phyloP scores from a whole-genome alignment of 35 echinoderm and acorn worm genomes.

The Lytechinus pictus region DNA sequence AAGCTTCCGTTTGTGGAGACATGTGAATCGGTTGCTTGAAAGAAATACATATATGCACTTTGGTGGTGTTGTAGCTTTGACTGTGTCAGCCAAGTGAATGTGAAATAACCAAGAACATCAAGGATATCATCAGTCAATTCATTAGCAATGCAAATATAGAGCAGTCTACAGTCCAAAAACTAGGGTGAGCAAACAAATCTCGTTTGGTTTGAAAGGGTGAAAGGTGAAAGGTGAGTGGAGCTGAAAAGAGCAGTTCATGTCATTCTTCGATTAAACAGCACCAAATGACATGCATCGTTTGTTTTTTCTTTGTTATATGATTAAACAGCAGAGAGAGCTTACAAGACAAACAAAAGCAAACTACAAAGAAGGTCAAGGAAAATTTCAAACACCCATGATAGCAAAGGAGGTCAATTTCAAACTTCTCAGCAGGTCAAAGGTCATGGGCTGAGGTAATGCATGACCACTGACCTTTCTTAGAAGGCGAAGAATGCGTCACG shows the following conservation, averaged over 20 bases:
- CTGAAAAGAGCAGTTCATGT: background rate
- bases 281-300: background rate
- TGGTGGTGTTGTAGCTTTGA: background rate
- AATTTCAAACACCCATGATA: background rate
- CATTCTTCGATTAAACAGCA: conserved; percentile 28
- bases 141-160: background rate
- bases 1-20: background rate
- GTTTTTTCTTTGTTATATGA: background rate
- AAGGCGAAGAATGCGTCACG: conserved; percentile 13
- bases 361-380: background rate
- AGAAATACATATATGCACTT: background rate
- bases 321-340: background rate
- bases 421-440: background rate
- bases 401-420: background rate
- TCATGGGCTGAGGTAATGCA: conserved; percentile 12
- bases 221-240: conserved; percentile 4
- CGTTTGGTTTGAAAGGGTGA: conserved; percentile 12
- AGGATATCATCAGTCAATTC: background rate
- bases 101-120: background rate
- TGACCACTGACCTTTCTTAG: conserved; percentile 61
- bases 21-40: background rate
- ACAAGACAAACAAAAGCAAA: background rate
- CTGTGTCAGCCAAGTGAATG: background rate
- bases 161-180: background rate
- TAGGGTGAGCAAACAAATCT: conserved; percentile 5